A percentile compares a stretch with the other conserved stretches of the same genome.
Evolutionary conservation across 2,797 vertebrate species (phyloP).

Genomic region (Craterocephalus amniculus): DNA sequence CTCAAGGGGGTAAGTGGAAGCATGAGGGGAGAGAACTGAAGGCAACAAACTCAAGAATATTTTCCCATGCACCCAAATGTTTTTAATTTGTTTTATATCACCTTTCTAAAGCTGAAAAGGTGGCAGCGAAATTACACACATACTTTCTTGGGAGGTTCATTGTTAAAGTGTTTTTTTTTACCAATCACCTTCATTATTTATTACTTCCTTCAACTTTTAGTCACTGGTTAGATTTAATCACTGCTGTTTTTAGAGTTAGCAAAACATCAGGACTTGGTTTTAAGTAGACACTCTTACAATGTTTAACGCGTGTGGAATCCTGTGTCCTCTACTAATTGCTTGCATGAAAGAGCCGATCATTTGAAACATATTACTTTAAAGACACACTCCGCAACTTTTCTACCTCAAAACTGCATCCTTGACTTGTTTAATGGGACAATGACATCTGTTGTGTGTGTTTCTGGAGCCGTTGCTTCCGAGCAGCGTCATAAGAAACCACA

Average conservation of each 20-base stretch:
- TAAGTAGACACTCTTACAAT: not conserved
- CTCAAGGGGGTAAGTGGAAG: not conserved
- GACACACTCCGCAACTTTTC: too few relatives aligned
- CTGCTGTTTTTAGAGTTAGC: not conserved
- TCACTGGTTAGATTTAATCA: not conserved
- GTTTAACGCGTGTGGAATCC: not conserved
- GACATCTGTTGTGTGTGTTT: too few relatives aligned
- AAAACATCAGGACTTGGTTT: not conserved
- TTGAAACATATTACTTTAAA: not conserved
- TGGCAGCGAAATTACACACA: not conserved
- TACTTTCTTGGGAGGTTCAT: not conserved
- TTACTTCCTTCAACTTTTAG: not conserved
- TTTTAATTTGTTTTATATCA: not conserved
- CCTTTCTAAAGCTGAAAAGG: not conserved
- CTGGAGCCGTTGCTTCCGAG: too few relatives aligned
- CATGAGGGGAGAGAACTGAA: not conserved
- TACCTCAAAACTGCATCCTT: too few relatives aligned
- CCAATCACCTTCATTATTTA: not conserved
- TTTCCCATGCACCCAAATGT: not conserved
- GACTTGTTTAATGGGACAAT: too few relatives aligned
- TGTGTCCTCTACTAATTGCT: not conserved
- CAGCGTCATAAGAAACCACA: too few relatives aligned
- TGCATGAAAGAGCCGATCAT: not conserved
- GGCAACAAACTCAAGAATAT: not conserved
- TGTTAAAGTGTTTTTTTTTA: not conserved